Evolutionary conservation across 2,888 invertebrate genomes (phyloP).

Genomic region (Patella pellucida): DNA sequence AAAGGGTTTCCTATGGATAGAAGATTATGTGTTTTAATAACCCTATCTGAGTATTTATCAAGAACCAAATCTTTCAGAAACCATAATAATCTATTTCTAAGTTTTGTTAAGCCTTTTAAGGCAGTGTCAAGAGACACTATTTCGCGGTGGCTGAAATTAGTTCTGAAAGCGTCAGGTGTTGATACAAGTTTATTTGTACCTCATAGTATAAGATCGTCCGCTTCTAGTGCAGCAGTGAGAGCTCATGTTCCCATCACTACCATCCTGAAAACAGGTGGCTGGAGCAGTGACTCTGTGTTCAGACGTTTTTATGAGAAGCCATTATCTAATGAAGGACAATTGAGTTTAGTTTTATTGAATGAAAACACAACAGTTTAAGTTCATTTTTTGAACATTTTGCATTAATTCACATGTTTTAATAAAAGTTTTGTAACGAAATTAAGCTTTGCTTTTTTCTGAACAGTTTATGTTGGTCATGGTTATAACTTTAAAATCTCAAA

Average conservation of each 20-base stretch:
- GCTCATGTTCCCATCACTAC: not conserved
- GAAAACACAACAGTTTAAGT: too few relatives aligned
- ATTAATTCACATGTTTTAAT: too few relatives aligned
- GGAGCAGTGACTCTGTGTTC: not conserved
- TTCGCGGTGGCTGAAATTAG: not conserved
- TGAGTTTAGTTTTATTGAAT: not conserved
- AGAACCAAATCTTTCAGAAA: not conserved
- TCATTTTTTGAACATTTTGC: too few relatives aligned
- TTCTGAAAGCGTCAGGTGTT: not conserved
- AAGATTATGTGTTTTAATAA: not conserved
- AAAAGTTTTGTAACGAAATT: too few relatives aligned
- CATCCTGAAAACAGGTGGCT: not conserved
- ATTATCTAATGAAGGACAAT: not conserved
- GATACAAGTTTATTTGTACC: not conserved
- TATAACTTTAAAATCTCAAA: not conserved
- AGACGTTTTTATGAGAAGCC: not conserved
- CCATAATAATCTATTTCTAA: not conserved
- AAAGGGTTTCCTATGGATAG: not conserved
- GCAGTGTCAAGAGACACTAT: not conserved
- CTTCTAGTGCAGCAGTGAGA: not conserved
- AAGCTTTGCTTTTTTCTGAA: too few relatives aligned
- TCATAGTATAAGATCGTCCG: not conserved
- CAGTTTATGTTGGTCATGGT: not conserved
- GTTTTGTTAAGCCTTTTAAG: not conserved
- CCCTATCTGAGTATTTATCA: not conserved